These are phyloP conservation scores for Drosophila sp. DNA, from an alignment of 1,140 invertebrate species.

Conservation along the genomic window DNA sequence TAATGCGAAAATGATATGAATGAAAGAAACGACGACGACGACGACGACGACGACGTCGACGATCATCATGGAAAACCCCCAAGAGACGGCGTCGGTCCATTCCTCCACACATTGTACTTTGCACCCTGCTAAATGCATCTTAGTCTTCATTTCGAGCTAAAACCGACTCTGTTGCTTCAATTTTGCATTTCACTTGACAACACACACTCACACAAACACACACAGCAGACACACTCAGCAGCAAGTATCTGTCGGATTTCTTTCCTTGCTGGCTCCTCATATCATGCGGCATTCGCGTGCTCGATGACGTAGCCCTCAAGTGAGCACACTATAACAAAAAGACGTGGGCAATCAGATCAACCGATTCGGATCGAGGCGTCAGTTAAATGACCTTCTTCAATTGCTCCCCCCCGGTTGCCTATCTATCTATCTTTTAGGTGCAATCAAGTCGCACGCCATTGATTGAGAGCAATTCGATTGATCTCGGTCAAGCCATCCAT, in stretches of 20 bases:
- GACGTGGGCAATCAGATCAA: background rate
- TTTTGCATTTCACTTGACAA: conserved; percentile 50
- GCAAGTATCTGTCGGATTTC: conserved; percentile 23
- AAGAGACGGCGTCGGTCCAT: conserved; percentile 43
- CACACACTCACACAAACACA: background rate
- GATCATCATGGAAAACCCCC: conserved; percentile 69
- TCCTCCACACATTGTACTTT: conserved; percentile 52
- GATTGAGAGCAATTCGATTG: conserved; percentile 21
- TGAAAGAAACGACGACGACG: conserved; percentile 2
- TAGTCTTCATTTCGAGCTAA: conserved; percentile 11
- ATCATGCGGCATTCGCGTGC: conserved; percentile 59
- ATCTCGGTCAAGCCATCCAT: conserved; percentile 45
- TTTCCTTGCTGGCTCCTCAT: conserved; percentile 20
- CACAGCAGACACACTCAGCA: background rate
- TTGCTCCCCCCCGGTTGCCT: conserved; percentile 3
- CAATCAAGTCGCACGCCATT: conserved; percentile 37
- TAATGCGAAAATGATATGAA: conserved; percentile 55
- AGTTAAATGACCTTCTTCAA: conserved; percentile 45
- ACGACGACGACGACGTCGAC: background rate
- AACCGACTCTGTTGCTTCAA: conserved; percentile 24
- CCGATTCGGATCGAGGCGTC: background rate
- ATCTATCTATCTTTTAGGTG: background rate
- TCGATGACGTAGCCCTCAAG: conserved; percentile 53
- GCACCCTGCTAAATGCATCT: conserved; percentile 34
- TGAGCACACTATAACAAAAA: background rate